Conservation (phyloP, 1,140 invertebrate genomes). For the Neotoxoptera formosana region DNA sequence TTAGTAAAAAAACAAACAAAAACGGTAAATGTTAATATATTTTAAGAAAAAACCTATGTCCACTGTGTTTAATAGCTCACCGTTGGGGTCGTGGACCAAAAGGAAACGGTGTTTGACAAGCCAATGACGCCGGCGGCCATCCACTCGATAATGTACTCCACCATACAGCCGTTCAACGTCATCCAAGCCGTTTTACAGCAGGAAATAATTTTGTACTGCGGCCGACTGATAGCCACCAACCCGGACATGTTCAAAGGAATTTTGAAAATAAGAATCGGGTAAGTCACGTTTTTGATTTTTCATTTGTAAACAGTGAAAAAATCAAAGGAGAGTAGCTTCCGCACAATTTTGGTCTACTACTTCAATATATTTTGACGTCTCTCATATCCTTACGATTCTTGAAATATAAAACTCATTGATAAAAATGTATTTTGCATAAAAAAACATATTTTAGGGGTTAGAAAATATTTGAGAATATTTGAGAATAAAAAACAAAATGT, state of each 20-base stretch:
- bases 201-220: slow-evolving; percentile 94
- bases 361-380: too few relatives aligned
- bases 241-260: slow-evolving; percentile 95
- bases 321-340: too few relatives aligned
- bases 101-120: slow-evolving; percentile 95
- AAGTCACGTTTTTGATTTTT: slow-evolving; percentile 58
- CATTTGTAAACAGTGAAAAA: too few relatives aligned
- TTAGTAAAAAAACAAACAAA: background rate
- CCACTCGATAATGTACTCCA: slow-evolving; percentile 83
- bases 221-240: slow-evolving; percentile 88
- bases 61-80: slow-evolving; percentile 74
- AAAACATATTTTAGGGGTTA: too few relatives aligned
- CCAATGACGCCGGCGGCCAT: slow-evolving; percentile 95
- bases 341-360: too few relatives aligned
- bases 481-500: too few relatives aligned
- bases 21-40: background rate
- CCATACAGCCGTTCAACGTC: slow-evolving; percentile 86
- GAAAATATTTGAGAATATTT: too few relatives aligned
- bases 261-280: slow-evolving; percentile 93
- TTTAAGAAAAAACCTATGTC: background rate
- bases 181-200: slow-evolving; percentile 96
- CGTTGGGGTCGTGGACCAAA: slow-evolving; percentile 91
- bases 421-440: too few relatives aligned
- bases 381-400: too few relatives aligned
- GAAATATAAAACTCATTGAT: too few relatives aligned